phyloP scores from a whole-genome alignment of 2,797 vertebrate species.

The Taeniopygia guttata region DNA sequence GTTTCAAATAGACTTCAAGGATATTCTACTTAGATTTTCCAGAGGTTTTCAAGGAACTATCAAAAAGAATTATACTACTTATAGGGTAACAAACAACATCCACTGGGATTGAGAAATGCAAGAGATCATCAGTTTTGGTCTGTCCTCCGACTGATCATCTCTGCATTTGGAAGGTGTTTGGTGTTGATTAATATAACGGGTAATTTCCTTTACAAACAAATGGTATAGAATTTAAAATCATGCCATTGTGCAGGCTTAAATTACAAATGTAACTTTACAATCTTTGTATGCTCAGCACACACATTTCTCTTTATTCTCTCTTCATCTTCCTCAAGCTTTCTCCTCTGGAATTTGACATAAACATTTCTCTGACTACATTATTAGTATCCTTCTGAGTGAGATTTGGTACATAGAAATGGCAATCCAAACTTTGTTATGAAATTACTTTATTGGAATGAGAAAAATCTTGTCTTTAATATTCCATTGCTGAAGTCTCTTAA shows the following conservation, averaged over 20 bases:
- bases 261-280: background rate
- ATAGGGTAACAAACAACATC: background rate
- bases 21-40: background rate
- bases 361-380: background rate
- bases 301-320: background rate
- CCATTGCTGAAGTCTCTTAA: background rate
- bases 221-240: background rate
- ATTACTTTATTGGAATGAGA: background rate
- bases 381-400: background rate
- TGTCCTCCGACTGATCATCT: background rate
- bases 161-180: background rate
- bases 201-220: background rate
- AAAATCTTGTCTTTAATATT: background rate
- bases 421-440: background rate
- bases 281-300: background rate
- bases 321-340: background rate
- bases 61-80: background rate
- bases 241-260: background rate
- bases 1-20: background rate
- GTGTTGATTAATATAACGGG: background rate
- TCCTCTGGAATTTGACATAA: background rate
- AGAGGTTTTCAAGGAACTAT: background rate
- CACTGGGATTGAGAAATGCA: background rate
- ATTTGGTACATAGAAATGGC: background rate
- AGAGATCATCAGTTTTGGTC: accelerated